Conservation (phyloP, 1,140 invertebrate species). For the Drosophila lini region DNA sequence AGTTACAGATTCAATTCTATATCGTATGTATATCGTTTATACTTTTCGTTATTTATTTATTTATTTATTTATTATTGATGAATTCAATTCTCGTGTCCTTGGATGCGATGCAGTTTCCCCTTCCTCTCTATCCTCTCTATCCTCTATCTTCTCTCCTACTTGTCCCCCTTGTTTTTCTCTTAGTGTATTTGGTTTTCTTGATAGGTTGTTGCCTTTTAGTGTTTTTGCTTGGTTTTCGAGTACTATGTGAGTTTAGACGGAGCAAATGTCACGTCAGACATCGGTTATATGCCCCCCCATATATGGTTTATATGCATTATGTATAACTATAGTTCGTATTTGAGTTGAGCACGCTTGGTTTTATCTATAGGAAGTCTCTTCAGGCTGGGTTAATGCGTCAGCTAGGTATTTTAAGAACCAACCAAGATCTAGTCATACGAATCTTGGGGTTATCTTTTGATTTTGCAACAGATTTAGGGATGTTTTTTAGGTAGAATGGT, state of each 20-base stretch:
- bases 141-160: not conserved
- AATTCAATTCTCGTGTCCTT: constrained; percentile 55
- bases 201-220: constrained; percentile 9
- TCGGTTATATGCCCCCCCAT: constrained; percentile 33
- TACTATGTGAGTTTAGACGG: constrained; percentile 34
- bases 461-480: not conserved
- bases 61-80: constrained; percentile 41
- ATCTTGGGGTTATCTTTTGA: not conserved
- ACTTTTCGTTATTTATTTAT: constrained; percentile 25
- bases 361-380: constrained; percentile 8
- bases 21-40: constrained; percentile 53
- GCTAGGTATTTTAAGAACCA: constrained; percentile 8
- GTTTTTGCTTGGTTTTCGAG: constrained; percentile 8
- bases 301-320: constrained; percentile 1
- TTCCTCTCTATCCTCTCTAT: not conserved
- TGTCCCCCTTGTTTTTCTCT: constrained; percentile 12
- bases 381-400: not conserved
- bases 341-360: constrained; percentile 13
- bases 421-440: not conserved
- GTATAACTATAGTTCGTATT: constrained; percentile 5
- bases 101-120: constrained; percentile 58
- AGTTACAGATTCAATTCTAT: constrained; percentile 73
- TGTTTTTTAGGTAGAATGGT: not conserved
- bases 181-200: constrained; percentile 23
- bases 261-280: constrained; percentile 43